These are phyloP conservation scores for Lycophotia porphyrea DNA, from an alignment of 2,888 invertebrate genomes.

Conservation along the genomic window DNA sequence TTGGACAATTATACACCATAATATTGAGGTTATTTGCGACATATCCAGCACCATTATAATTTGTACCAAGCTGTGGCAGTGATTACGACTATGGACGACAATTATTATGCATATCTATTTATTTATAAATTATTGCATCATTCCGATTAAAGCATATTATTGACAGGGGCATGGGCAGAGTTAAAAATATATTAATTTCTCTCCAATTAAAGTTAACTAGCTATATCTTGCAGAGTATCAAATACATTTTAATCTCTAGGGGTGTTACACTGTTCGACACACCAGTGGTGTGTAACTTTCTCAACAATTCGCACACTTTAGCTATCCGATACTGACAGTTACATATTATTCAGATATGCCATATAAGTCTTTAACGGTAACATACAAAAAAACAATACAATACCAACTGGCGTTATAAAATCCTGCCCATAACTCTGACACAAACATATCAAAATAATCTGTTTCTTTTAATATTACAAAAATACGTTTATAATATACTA, in stretches of 20 bases:
- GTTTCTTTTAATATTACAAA: slow-evolving; percentile 58
- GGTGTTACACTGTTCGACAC: not conserved
- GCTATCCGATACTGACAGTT: not conserved
- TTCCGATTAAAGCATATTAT: slow-evolving; percentile 57
- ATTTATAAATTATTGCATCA: slow-evolving; percentile 66
- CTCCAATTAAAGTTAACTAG: not conserved
- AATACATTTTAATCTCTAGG: not conserved
- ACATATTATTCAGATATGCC: not conserved
- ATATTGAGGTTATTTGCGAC: slow-evolving; percentile 66
- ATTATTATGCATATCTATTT: slow-evolving; percentile 68
- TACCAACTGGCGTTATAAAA: not conserved
- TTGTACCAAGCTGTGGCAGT: slow-evolving; percentile 83
- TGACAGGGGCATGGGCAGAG: slow-evolving; percentile 25
- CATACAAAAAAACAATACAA: not conserved
- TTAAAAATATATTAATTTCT: not conserved
- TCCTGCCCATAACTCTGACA: slow-evolving; percentile 35
- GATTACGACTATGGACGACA: slow-evolving; percentile 66
- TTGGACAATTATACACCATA: slow-evolving; percentile 26
- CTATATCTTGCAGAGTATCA: slow-evolving; percentile 1
- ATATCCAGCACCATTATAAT: slow-evolving; percentile 78
- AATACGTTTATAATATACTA: slow-evolving; percentile 59
- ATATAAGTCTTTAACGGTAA: slow-evolving; percentile 1
- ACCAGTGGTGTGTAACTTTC: too few relatives aligned
- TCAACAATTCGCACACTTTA: not conserved
- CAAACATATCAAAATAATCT: slow-evolving; percentile 44